A percentile compares a stretch with the other conserved stretches of the same genome.
Evolutionary conservation across 2,888 invertebrate genomes (phyloP).

Genomic region (Belgica antarctica): DNA sequence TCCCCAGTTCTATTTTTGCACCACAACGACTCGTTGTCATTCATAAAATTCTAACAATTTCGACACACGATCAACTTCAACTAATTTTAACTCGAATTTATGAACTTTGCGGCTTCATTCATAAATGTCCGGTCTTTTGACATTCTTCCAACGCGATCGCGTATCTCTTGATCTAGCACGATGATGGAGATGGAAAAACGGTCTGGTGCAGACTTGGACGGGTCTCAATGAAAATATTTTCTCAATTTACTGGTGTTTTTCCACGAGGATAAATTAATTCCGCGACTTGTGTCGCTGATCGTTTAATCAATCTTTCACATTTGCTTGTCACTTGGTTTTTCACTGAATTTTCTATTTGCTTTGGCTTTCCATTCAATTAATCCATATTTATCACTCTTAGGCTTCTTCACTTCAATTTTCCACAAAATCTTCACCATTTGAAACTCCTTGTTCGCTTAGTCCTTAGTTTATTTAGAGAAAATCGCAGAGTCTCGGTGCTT

Average conservation of each 20-base stretch:
- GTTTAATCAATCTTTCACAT: neutral
- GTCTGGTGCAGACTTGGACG: neutral
- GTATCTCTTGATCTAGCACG: neutral
- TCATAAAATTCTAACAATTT: neutral
- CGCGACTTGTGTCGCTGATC: conserved; percentile 4
- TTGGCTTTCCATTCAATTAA: neutral
- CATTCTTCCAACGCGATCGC: conserved; percentile 11
- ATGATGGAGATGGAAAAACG: conserved; percentile 12
- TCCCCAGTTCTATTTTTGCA: conserved; percentile 6
- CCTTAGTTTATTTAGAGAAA: too few relatives aligned
- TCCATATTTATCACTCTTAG: neutral
- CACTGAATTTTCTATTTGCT: neutral
- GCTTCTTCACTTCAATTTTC: neutral
- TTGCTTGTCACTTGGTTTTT: neutral
- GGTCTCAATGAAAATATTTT: neutral
- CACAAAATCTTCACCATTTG: neutral
- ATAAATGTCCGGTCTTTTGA: neutral
- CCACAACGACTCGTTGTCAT: neutral
- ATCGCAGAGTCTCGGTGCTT: conserved; percentile 20
- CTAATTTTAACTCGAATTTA: neutral
- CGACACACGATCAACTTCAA: neutral
- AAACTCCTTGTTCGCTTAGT: neutral
- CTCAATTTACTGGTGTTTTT: neutral
- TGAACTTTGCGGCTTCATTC: conserved; percentile 11
- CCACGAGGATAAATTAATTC: neutral